A percentile compares a stretch with the other conserved stretches of the same genome.
Evolutionary conservation across 2,797 vertebrate species (phyloP).

Genomic region (Sciurus carolinensis): DNA sequence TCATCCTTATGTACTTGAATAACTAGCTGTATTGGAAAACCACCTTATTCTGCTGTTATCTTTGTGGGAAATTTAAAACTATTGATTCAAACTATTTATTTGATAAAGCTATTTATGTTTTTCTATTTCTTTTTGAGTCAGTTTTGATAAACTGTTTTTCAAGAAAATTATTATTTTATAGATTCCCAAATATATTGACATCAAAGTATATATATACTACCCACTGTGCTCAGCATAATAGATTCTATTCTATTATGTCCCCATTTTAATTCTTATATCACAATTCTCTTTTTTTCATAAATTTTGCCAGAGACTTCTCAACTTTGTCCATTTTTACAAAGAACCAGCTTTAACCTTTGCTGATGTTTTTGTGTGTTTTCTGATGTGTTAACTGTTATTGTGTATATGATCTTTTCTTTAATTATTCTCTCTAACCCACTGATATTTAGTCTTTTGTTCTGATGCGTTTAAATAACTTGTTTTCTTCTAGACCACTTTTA

Average conservation of each 20-base stretch:
- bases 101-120: slow-evolving; percentile 1
- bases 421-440: background rate
- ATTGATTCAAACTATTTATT: background rate
- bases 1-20: background rate
- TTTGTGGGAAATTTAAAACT: background rate
- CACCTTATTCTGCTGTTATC: slow-evolving; percentile 5
- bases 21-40: background rate
- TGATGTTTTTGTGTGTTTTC: background rate
- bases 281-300: background rate
- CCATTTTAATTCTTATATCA: background rate
- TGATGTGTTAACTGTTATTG: background rate
- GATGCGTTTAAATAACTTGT: background rate
- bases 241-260: background rate
- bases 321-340: background rate
- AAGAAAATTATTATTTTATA: slow-evolving; percentile 37
- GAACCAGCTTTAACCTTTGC: background rate
- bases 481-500: background rate
- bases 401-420: background rate
- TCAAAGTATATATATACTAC: background rate
- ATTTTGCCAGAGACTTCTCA: background rate
- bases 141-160: slow-evolving; percentile 54
- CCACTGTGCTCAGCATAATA: background rate
- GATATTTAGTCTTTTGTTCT: background rate
- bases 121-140: slow-evolving; percentile 45
- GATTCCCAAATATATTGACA: slow-evolving; percentile 20